Conservation (phyloP, 2,888 invertebrate genomes). For the Stenodera caucasica region DNA sequence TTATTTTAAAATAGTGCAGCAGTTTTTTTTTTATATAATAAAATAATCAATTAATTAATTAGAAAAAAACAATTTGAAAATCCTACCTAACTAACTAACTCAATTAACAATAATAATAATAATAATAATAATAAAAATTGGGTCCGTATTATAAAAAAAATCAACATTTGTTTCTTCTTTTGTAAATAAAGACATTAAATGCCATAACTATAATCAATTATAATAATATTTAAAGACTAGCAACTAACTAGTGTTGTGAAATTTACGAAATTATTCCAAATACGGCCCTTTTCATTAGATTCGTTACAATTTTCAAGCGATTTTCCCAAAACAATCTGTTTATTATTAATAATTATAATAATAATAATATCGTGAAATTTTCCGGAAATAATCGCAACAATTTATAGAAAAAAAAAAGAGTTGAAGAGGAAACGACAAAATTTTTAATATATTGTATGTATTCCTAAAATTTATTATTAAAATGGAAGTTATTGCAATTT, state of each 20-base stretch:
- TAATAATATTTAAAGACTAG: constrained; percentile 4
- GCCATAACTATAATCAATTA: constrained; percentile 4
- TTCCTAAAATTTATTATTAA: not conserved
- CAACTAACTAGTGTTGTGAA: constrained; percentile 15
- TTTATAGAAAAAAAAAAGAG: no score
- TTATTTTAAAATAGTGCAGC: constrained; percentile 30
- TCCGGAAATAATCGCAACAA: not conserved
- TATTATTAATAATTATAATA: not conserved
- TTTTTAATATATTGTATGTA: not conserved
- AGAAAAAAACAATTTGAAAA: constrained; percentile 33
- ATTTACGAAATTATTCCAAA: not conserved
- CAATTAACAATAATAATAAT: constrained; percentile 16
- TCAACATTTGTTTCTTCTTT: no score
- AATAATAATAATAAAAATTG: constrained; percentile 8
- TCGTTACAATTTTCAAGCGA: not conserved
- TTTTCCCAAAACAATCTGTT: not conserved
- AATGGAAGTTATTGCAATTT: not conserved
- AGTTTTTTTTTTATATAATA: no score
- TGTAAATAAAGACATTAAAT: not conserved
- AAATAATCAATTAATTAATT: no score
- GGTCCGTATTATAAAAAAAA: not conserved
- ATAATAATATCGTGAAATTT: not conserved
- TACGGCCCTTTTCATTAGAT: not conserved
- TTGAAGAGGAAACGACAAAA: not conserved
- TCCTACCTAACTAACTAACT: constrained; percentile 31